These are phyloP conservation scores for Melanostoma mellinum DNA, from an alignment of 2,888 invertebrate species.

Conservation along the genomic window DNA sequence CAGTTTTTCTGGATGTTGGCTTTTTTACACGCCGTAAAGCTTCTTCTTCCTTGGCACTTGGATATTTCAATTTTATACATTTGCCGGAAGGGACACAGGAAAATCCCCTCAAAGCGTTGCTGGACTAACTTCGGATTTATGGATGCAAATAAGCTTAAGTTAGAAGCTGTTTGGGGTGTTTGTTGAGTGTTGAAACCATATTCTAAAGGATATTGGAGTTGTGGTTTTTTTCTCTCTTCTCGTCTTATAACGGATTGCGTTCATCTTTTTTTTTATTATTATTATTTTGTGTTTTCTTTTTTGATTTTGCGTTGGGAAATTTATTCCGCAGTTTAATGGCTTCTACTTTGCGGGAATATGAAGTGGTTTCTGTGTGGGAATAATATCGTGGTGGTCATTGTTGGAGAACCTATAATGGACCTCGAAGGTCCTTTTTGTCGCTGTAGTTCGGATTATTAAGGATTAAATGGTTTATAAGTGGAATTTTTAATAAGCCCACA, in stretches of 20 bases:
- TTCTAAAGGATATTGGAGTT: slow-evolving; percentile 41
- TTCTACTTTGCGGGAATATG: slow-evolving; percentile 13
- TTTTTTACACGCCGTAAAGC: slow-evolving; percentile 34
- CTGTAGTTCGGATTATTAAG: slow-evolving; percentile 34
- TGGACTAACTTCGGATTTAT: slow-evolving; percentile 66
- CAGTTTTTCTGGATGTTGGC: slow-evolving; percentile 9
- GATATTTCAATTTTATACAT: slow-evolving; percentile 54
- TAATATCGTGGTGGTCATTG: slow-evolving; percentile 36
- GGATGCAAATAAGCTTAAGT: slow-evolving; percentile 57
- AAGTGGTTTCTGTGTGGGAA: slow-evolving; percentile 19
- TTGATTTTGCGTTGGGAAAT: slow-evolving; percentile 10
- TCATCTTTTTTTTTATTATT: background rate
- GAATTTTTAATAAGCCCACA: slow-evolving; percentile 1
- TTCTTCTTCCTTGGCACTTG: slow-evolving; percentile 10
- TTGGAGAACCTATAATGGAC: slow-evolving; percentile 53
- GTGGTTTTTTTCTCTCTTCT: slow-evolving; percentile 5
- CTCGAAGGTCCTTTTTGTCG: slow-evolving; percentile 25
- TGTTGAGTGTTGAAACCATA: slow-evolving; percentile 8
- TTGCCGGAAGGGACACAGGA: slow-evolving; percentile 13
- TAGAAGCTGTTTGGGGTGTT: slow-evolving; percentile 16
- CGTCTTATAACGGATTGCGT: slow-evolving; percentile 44
- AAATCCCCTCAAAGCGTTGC: slow-evolving; percentile 19
- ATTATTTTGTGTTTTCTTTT: slow-evolving; percentile 13
- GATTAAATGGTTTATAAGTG: slow-evolving; percentile 36
- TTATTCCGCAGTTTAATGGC: slow-evolving; percentile 27